phyloP scores from a whole-genome alignment of 2,113 vertebrate species.

The Cephalophus harveyi region DNA sequence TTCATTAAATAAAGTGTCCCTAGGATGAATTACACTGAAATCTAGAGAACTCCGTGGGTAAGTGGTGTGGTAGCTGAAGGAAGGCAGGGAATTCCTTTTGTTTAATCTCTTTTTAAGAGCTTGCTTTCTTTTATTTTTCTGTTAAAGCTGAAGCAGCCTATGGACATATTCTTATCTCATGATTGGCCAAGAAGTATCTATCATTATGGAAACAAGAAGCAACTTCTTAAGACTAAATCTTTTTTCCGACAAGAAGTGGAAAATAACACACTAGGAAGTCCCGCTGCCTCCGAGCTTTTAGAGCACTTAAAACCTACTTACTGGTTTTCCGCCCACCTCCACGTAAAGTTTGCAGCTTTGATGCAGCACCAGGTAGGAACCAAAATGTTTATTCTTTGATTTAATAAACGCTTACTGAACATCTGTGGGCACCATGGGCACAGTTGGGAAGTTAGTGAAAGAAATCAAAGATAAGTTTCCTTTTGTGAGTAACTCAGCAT shows the following conservation, averaged over 20 bases:
- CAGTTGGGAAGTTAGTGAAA: not conserved
- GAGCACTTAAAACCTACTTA: constrained; percentile 92
- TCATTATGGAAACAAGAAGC: constrained; percentile 90
- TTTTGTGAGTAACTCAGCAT: not conserved
- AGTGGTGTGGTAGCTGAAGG: not conserved
- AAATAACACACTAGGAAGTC: constrained; percentile 92
- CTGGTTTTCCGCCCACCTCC: constrained; percentile 98
- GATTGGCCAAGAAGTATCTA: constrained; percentile 98
- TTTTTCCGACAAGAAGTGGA: constrained; percentile 96
- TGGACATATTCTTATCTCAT: constrained; percentile 96
- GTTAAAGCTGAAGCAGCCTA: constrained; percentile 88
- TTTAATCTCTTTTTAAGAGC: not conserved
- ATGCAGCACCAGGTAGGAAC: constrained; percentile 91
- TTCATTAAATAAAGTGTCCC: not conserved
- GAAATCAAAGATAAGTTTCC: not conserved
- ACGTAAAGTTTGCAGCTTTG: constrained; percentile 96
- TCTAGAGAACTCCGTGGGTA: not conserved
- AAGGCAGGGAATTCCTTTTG: not conserved
- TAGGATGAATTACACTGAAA: not conserved
- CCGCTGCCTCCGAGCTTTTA: constrained; percentile 93
- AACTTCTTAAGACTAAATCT: constrained; percentile 91
- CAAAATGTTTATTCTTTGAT: not conserved
- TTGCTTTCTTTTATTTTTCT: constrained; percentile 31
- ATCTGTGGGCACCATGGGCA: not conserved
- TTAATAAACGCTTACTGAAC: not conserved